Conservation (phyloP, 1,140 invertebrate genomes). For the Aphidius ervi region DNA sequence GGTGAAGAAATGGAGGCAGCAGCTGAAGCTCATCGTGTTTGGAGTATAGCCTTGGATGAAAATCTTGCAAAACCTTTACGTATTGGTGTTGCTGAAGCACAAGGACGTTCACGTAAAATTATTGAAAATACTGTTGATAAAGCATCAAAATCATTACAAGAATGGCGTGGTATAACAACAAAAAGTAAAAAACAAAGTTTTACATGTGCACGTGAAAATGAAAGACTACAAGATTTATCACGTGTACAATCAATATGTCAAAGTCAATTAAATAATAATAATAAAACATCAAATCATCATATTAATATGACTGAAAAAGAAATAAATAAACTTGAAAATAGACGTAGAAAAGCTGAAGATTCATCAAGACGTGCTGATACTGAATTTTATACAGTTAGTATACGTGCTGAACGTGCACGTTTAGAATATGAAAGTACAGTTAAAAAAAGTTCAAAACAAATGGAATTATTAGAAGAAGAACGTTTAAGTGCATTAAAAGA, state of each 20-base stretch:
- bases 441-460: slow-evolving; percentile 69
- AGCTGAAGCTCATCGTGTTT: slow-evolving; percentile 79
- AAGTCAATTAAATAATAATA: slow-evolving; percentile 45
- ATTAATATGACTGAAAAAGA: slow-evolving; percentile 62
- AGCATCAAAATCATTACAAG: slow-evolving; percentile 71
- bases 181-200: slow-evolving; percentile 86
- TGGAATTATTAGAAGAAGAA: slow-evolving; percentile 86
- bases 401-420: slow-evolving; percentile 81
- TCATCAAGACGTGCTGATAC: slow-evolving; percentile 85
- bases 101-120: slow-evolving; percentile 62
- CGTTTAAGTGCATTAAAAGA: slow-evolving; percentile 77
- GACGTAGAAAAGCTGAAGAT: slow-evolving; percentile 86
- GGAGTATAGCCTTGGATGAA: slow-evolving; percentile 74
- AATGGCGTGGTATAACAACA: slow-evolving; percentile 79
- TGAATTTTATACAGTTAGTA: slow-evolving; percentile 88
- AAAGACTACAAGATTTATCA: slow-evolving; percentile 74
- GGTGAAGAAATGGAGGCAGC: slow-evolving; percentile 86
- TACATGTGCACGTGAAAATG: slow-evolving; percentile 77
- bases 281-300: slow-evolving; percentile 43
- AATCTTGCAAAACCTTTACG: slow-evolving; percentile 84
- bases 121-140: slow-evolving; percentile 85
- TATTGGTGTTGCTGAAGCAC: slow-evolving; percentile 58
- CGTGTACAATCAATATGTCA: slow-evolving; percentile 46
- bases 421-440: slow-evolving; percentile 90
- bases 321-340: slow-evolving; percentile 74